Percentiles rank a stretch among this genome's conserved stretches.
These are phyloP conservation scores for Heterohyrax brucei DNA, from an alignment of 2,797 vertebrate species.

Conservation along the genomic window DNA sequence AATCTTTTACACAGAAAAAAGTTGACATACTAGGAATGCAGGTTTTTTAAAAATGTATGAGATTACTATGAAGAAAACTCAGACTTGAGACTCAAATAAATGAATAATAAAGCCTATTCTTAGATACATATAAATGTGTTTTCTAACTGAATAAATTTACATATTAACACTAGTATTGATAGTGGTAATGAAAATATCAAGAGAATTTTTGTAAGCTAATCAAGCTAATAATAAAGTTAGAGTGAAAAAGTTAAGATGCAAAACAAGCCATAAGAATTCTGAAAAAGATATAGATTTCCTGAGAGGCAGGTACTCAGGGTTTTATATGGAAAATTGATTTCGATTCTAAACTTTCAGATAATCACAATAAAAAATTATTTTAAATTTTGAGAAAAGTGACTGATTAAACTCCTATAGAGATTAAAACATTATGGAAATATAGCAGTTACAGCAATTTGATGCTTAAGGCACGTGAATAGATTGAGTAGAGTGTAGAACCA, in stretches of 20 bases:
- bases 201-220: background rate
- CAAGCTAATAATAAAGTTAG: background rate
- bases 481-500: background rate
- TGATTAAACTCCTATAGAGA: background rate
- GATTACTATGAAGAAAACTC: background rate
- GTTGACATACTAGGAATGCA: background rate
- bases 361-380: too few species aligned
- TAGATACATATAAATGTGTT: background rate
- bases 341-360: too few species aligned
- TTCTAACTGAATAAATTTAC: background rate
- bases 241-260: background rate
- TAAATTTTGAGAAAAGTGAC: background rate
- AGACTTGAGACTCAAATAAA: background rate
- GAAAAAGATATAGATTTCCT: background rate
- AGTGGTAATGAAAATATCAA: background rate
- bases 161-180: background rate
- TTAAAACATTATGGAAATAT: background rate
- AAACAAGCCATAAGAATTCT: constrained; percentile 25
- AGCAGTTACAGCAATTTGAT: background rate
- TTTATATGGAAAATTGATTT: too few species aligned
- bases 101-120: background rate
- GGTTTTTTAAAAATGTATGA: background rate
- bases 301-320: too few species aligned
- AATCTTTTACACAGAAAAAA: background rate
- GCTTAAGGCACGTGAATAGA: background rate